phyloP scores from a whole-genome alignment of 2,797 vertebrate genomes.

The Ptychobarbus kaznakovi region DNA sequence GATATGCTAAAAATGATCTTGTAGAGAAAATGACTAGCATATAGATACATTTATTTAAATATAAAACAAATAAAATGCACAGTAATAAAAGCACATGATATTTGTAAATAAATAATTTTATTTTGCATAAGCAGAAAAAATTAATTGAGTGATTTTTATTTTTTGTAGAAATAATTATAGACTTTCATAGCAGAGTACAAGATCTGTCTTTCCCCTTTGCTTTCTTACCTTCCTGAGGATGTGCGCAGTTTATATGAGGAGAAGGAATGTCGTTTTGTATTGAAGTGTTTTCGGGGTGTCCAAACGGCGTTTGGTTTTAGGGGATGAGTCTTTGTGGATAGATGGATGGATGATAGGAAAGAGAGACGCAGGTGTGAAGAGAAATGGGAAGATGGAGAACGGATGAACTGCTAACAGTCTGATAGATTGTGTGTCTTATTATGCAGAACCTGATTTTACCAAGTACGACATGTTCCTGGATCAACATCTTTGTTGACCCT shows the following conservation, averaged over 20 bases:
- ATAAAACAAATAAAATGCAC: neutral
- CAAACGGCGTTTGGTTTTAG: slow-evolving; percentile 19
- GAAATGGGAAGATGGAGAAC: neutral
- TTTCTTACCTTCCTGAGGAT: slow-evolving; percentile 8
- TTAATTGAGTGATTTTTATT: neutral
- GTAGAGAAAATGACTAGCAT: neutral
- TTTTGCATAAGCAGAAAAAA: neutral
- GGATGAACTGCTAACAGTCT: neutral
- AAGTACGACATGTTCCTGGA: too few species aligned
- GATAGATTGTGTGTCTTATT: neutral
- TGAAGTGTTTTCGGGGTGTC: neutral
- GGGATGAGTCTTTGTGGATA: neutral
- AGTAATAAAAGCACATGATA: neutral
- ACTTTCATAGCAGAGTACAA: neutral
- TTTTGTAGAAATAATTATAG: neutral
- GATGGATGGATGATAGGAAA: slow-evolving; percentile 5
- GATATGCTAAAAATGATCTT: too few species aligned
- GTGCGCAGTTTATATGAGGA: neutral
- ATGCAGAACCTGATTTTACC: too few species aligned
- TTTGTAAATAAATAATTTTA: neutral
- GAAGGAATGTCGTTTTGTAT: neutral
- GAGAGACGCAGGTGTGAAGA: slow-evolving; percentile 18
- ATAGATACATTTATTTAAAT: neutral
- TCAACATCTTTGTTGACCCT: too few species aligned
- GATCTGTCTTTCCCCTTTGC: neutral